A percentile compares a stretch with the other conserved stretches of the same genome.
These are phyloP conservation scores for Oreonectes daqikongensis DNA, from an alignment of 2,797 vertebrate genomes.

Conservation along the genomic window DNA sequence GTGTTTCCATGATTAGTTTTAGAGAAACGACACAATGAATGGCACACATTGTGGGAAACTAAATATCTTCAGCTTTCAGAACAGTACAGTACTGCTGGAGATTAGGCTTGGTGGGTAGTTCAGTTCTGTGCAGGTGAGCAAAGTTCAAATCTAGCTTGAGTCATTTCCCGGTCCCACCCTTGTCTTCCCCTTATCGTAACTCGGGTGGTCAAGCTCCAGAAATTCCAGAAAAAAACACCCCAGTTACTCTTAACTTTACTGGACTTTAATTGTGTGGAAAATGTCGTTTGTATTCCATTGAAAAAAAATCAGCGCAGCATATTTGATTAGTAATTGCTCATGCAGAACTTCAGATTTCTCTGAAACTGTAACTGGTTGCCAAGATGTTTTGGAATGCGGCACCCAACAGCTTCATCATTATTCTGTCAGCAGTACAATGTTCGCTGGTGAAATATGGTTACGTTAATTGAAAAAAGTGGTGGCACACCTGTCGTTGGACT, in stretches of 20 bases:
- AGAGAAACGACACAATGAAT: not conserved
- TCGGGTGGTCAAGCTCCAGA: not conserved
- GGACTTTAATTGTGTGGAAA: not conserved
- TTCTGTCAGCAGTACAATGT: constrained; percentile 48
- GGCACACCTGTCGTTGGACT: constrained; percentile 75
- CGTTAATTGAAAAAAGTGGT: constrained; percentile 51
- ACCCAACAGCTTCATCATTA: constrained; percentile 47
- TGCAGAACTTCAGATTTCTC: constrained; percentile 10
- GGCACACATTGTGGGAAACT: not conserved
- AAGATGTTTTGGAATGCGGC: constrained; percentile 19
- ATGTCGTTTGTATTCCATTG: not conserved
- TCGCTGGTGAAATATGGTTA: constrained; percentile 49
- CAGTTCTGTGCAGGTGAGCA: not conserved
- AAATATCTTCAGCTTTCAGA: not conserved
- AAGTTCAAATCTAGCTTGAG: not conserved
- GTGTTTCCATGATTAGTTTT: not conserved
- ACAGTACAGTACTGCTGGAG: not conserved
- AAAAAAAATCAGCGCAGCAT: not conserved
- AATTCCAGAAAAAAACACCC: not conserved
- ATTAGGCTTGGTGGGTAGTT: not conserved
- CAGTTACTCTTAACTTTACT: not conserved
- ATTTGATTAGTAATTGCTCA: constrained; percentile 21
- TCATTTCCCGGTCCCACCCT: not conserved
- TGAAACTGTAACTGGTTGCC: constrained; percentile 1
- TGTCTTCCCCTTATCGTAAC: not conserved